Conservation (phyloP, 2,797 vertebrate species). For the Allobates femoralis region DNA sequence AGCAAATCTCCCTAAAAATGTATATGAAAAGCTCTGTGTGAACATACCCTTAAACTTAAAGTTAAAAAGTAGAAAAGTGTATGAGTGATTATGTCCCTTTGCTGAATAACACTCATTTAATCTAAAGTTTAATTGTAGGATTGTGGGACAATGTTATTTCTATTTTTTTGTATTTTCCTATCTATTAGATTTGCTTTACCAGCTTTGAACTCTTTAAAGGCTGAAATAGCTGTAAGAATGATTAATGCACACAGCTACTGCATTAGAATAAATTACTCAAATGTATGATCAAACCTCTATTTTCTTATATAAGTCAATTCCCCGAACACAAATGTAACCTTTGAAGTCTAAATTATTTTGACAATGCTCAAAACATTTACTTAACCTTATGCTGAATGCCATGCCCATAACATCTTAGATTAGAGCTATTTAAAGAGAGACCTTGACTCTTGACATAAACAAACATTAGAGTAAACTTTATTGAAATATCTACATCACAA, state of each 20-base stretch:
- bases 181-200: background rate
- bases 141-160: background rate
- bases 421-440: conserved; percentile 51
- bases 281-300: conserved; percentile 48
- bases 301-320: conserved; percentile 38
- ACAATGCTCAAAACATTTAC: conserved; percentile 55
- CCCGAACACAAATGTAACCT: conserved; percentile 50
- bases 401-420: conserved; percentile 50
- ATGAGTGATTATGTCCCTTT: background rate
- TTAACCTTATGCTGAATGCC: conserved; percentile 60
- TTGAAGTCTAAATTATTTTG: conserved; percentile 54
- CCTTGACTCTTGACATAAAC: conserved; percentile 61
- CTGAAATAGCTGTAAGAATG: conserved; percentile 28
- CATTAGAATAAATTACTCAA: conserved; percentile 55
- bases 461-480: conserved; percentile 64
- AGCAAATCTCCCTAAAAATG: too few relatives aligned
- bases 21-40: background rate
- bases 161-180: conserved; percentile 16
- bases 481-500: conserved; percentile 65
- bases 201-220: conserved; percentile 19
- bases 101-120: too few relatives aligned
- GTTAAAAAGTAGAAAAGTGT: background rate
- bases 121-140: background rate
- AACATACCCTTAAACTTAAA: background rate
- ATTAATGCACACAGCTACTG: conserved; percentile 47